Evolutionary conservation across 1,140 invertebrate genomes (phyloP).

Genomic region (Diplogasteroides magnus): DNA sequence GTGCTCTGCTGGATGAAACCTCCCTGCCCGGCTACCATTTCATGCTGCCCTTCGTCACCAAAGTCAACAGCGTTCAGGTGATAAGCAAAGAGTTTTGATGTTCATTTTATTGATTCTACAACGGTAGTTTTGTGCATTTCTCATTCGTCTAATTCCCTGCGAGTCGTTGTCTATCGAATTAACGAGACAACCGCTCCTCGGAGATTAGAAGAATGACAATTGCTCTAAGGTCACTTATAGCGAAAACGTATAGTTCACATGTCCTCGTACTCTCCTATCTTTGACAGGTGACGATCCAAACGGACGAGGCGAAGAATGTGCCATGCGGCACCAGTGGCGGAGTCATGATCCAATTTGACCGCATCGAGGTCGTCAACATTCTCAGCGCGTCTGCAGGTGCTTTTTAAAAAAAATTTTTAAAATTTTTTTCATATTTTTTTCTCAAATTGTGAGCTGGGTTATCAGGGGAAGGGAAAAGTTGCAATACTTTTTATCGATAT

Average conservation of each 20-base stretch:
- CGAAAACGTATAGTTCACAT: background rate
- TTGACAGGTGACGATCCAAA: slow-evolving; percentile 70
- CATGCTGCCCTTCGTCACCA: slow-evolving; percentile 79
- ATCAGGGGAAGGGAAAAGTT: too few relatives aligned
- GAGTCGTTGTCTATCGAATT: too few relatives aligned
- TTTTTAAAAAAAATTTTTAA: background rate
- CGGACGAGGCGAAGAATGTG: slow-evolving; percentile 87
- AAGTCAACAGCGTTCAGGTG: slow-evolving; percentile 72
- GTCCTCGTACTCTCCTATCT: background rate
- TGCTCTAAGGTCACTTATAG: too few relatives aligned
- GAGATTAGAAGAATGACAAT: too few relatives aligned
- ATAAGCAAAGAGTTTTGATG: too few relatives aligned
- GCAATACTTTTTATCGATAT: too few relatives aligned
- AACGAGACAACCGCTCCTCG: too few relatives aligned
- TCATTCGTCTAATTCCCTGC: too few relatives aligned
- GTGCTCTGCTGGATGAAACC: slow-evolving; percentile 71
- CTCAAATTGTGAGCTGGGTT: too few relatives aligned
- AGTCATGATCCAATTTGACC: slow-evolving; percentile 86
- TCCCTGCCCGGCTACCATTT: slow-evolving; percentile 81
- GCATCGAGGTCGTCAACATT: slow-evolving; percentile 85
- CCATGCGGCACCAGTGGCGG: slow-evolving; percentile 85
- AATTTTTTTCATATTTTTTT: too few relatives aligned
- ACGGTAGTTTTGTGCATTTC: too few relatives aligned
- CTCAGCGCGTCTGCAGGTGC: slow-evolving; percentile 68
- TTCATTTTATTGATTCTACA: too few relatives aligned